Percentiles rank a stretch among this genome's conserved stretches.
Evolutionary conservation across 2,113 vertebrate genomes (phyloP).

Genomic region (Bubo bubo): DNA sequence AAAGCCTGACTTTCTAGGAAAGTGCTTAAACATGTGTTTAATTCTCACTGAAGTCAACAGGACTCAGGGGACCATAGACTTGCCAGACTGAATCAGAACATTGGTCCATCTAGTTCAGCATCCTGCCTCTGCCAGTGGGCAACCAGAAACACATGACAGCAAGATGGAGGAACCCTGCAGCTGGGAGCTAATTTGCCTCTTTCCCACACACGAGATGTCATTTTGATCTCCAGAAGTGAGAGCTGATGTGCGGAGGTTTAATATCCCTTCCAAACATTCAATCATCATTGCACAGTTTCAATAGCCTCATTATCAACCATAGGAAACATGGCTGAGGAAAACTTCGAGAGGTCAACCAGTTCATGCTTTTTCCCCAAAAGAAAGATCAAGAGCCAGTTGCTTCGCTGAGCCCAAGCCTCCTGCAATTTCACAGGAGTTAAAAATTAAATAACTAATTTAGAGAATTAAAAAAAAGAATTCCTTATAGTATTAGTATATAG

Average conservation of each 20-base stretch:
- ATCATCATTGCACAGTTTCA: not conserved
- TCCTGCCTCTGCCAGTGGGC: not conserved
- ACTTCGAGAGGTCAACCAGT: not conserved
- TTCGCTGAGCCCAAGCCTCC: not conserved
- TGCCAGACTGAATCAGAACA: not conserved
- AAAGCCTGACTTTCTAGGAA: not conserved
- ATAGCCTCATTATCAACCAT: not conserved
- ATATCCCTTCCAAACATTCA: not conserved
- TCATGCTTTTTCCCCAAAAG: not conserved
- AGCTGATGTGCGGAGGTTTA: not conserved
- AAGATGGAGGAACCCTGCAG: not conserved
- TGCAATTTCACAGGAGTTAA: not conserved
- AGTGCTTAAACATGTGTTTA: not conserved
- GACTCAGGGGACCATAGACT: not conserved
- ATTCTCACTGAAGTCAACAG: not conserved
- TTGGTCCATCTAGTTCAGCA: not conserved
- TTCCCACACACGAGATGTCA: not conserved
- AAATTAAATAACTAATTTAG: too few species aligned
- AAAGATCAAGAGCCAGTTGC: not conserved
- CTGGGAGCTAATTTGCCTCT: not conserved
- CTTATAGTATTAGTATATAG: not conserved
- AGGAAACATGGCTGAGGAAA: not conserved
- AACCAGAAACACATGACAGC: not conserved
- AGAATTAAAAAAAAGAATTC: not conserved
- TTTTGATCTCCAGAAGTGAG: slow-evolving; percentile 1